Percentiles rank a stretch among this genome's conserved stretches.
Conservation (phyloP, 1,140 invertebrate species). For the Bradysia coprophila region DNA sequence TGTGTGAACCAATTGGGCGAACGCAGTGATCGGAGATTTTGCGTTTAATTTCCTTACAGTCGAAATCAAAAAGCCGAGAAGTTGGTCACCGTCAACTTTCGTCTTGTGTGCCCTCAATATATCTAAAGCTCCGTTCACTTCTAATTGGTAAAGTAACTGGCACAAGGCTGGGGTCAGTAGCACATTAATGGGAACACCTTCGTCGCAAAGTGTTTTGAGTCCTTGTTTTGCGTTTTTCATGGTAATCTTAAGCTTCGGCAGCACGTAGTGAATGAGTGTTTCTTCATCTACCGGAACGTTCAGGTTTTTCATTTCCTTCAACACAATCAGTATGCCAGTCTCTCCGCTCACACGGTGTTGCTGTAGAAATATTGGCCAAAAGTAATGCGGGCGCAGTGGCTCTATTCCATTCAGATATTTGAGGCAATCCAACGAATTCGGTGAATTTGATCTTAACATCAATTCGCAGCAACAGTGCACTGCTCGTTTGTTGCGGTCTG, state of each 20-base stretch:
- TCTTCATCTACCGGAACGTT: conserved; percentile 22
- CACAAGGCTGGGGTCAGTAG: conserved; percentile 19
- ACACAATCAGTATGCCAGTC: conserved; percentile 10
- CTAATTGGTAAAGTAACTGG: conserved; percentile 18
- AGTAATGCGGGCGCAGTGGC: conserved; percentile 17
- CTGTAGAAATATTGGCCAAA: conserved; percentile 17
- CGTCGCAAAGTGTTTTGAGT: conserved; percentile 18
- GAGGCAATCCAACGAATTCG: conserved; percentile 9
- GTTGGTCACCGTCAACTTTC: neutral
- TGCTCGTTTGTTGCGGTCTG: conserved; percentile 13
- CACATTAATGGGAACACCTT: conserved; percentile 13
- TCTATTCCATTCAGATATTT: conserved; percentile 11
- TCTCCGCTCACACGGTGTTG: conserved; percentile 12
- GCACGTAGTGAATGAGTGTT: conserved; percentile 23
- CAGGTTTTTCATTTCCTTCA: conserved; percentile 22
- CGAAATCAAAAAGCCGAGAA: neutral
- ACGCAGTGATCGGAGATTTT: too few relatives aligned
- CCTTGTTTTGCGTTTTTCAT: conserved; percentile 14
- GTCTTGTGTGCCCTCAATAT: conserved; percentile 9
- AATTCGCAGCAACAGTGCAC: conserved; percentile 14
- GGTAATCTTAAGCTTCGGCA: conserved; percentile 20
- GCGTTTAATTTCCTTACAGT: too few relatives aligned
- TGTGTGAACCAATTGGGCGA: too few relatives aligned
- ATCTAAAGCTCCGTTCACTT: conserved; percentile 11
- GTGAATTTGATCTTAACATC: conserved; percentile 12